Evolutionary conservation across 2,797 vertebrate species (phyloP), one percentile per base, ranked within the genome.

Genomic region (Rhabdomys pumilio): DNA sequence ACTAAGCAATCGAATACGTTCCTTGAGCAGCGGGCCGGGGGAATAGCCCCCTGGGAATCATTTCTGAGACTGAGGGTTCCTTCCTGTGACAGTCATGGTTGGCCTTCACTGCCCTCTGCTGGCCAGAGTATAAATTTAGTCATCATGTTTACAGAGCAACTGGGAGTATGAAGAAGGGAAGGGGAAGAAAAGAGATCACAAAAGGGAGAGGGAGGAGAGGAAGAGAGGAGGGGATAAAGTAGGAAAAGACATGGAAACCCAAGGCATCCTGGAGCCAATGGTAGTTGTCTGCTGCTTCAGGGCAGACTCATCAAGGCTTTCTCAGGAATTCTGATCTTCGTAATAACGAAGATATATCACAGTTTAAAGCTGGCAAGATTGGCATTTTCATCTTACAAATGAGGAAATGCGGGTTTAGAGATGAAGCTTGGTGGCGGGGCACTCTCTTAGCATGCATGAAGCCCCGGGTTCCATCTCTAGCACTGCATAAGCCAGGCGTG

Each of bases 61-160:
- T 38, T 79, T 76, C 44, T 20, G 67, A 95, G 55, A 92, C 15
- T 3, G 31, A 59, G 14, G 41, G 83, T 59, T 88, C 69, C 34
- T 76, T 87, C 65, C 38, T 44, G 38, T 50, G 10, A 75, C 44
- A 76, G 31, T 34, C 41, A 94, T 72, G 6, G 88, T 50, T 95
- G 95, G 81, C 87, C 63, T 96, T 75, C 31, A 85, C 50, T 94
- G 96, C 96, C 92, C 97, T 96, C 97, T 97, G 67, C 95, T 97
- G 96, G 94, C 75, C 65, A 96, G 31, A 95, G 69, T 67, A n/a
- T 87, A 92, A 93, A 96, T 19, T 92, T 59, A 90, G 26, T 63
- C 22, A 50, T 93, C 79, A 14, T n/a, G 50, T 90, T 95, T 90
- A 69, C 29, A 91, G 81, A 89, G 67, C 77, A 90, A 63, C 10